Conservation (phyloP, 1,140 invertebrate genomes). For the Coenobita brevimanus region DNA sequence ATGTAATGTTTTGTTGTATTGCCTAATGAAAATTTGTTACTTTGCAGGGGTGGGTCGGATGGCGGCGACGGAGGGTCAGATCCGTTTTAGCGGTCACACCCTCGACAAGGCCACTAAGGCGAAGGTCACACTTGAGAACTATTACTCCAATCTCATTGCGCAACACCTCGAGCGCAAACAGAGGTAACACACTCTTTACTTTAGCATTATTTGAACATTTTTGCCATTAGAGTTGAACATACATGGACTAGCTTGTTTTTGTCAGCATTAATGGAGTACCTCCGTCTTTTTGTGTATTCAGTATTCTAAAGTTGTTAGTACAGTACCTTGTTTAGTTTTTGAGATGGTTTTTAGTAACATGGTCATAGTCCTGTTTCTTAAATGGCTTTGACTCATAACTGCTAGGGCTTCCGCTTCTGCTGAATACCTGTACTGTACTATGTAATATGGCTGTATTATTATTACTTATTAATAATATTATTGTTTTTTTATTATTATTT, state of each 20-base stretch:
- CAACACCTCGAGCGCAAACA: constrained; percentile 98
- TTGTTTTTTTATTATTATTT: no score
- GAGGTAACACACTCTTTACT: no score
- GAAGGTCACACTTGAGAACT: constrained; percentile 99
- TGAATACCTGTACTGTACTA: no score
- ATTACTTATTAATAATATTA: no score
- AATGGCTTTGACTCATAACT: no score
- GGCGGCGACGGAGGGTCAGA: constrained; percentile 70
- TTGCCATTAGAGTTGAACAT: neutral
- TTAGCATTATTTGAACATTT: neutral
- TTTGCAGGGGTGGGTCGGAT: constrained; percentile 68
- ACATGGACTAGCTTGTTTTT: neutral
- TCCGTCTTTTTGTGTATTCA: neutral
- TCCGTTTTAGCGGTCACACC: constrained; percentile 95
- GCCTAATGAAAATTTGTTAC: neutral
- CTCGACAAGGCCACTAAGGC: constrained; percentile 99
- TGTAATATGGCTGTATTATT: no score
- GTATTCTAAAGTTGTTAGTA: no score
- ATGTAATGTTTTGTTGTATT: no score
- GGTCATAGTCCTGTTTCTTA: no score
- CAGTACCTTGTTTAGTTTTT: no score
- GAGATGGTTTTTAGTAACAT: no score
- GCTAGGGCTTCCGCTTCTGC: no score
- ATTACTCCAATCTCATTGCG: constrained; percentile 97
- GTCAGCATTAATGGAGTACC: neutral